phyloP scores from a whole-genome alignment of 1,140 invertebrate species.

The Cydia fagiglandana region DNA sequence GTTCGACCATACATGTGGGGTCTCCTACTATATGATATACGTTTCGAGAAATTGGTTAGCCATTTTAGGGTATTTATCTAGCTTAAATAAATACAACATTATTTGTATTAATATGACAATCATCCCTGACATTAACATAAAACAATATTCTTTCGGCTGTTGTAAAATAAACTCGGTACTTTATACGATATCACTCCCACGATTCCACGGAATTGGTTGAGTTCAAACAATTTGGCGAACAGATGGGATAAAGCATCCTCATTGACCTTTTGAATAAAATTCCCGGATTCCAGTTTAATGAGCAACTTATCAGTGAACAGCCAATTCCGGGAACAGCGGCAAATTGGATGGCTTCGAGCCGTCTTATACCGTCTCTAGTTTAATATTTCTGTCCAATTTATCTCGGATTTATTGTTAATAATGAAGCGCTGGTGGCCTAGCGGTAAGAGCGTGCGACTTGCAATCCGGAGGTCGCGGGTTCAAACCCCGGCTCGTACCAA shows the following conservation, averaged over 20 bases:
- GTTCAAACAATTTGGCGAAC: slow-evolving; percentile 11
- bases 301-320: slow-evolving; percentile 5
- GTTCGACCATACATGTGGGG: too few species aligned
- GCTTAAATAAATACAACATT: not conserved
- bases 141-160: not conserved
- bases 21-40: too few species aligned
- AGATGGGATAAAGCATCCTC: not conserved
- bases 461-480: too few species aligned
- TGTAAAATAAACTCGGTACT: not conserved
- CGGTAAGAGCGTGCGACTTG: too few species aligned
- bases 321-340: slow-evolving; percentile 2
- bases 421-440: too few species aligned
- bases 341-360: not conserved
- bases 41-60: too few species aligned
- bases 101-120: not conserved
- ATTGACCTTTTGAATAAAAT: slow-evolving; percentile 17
- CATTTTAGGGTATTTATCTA: not conserved
- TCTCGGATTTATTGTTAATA: not conserved
- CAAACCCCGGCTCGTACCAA: too few species aligned
- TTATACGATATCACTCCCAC: not conserved
- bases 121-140: not conserved
- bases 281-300: slow-evolving; percentile 20
- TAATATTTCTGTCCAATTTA: not conserved
- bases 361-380: not conserved
- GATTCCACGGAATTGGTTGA: not conserved